Evolutionary conservation across 2,888 invertebrate species (phyloP).

Genomic region (Melolontha melolontha): DNA sequence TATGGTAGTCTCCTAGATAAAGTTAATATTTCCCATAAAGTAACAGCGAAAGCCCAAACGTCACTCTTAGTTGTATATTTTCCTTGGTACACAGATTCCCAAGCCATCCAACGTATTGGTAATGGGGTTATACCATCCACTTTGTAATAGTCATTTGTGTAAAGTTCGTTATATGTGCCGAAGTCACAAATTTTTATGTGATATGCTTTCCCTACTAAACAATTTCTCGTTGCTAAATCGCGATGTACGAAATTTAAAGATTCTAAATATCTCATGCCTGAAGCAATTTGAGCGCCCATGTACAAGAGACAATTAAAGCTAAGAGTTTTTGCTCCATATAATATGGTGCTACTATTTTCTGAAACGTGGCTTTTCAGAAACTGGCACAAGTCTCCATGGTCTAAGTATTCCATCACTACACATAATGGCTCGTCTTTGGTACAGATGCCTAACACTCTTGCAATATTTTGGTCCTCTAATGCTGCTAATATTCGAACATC

Average conservation of each 20-base stretch:
- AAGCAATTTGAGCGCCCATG: slow-evolving; percentile 87
- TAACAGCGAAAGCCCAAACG: slow-evolving; percentile 92
- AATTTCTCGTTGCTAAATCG: slow-evolving; percentile 90
- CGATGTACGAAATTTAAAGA: slow-evolving; percentile 91
- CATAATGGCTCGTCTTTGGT: slow-evolving; percentile 80
- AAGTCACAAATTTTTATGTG: slow-evolving; percentile 88
- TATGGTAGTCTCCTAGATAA: slow-evolving; percentile 83
- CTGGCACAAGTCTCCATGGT: slow-evolving; percentile 85
- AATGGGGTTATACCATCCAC: slow-evolving; percentile 82
- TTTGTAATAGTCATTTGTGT: slow-evolving; percentile 84
- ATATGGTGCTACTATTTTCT: slow-evolving; percentile 71
- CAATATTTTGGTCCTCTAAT: slow-evolving; percentile 82
- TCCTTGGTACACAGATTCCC: slow-evolving; percentile 85
- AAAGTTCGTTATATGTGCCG: slow-evolving; percentile 85
- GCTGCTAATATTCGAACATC: slow-evolving; percentile 89
- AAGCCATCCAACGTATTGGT: slow-evolving; percentile 91
- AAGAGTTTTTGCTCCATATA: slow-evolving; percentile 72
- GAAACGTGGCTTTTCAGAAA: slow-evolving; percentile 79
- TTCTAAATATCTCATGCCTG: slow-evolving; percentile 91
- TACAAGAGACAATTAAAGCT: slow-evolving; percentile 82
- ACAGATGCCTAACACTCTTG: slow-evolving; percentile 82
- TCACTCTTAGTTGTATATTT: slow-evolving; percentile 91
- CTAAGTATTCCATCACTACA: slow-evolving; percentile 86
- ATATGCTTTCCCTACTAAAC: slow-evolving; percentile 85
- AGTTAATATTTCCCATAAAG: slow-evolving; percentile 87